Percentiles rank a stretch among this genome's conserved stretches.
phyloP scores from a whole-genome alignment of 2,888 invertebrate species.

The Cephonodes hylas region DNA sequence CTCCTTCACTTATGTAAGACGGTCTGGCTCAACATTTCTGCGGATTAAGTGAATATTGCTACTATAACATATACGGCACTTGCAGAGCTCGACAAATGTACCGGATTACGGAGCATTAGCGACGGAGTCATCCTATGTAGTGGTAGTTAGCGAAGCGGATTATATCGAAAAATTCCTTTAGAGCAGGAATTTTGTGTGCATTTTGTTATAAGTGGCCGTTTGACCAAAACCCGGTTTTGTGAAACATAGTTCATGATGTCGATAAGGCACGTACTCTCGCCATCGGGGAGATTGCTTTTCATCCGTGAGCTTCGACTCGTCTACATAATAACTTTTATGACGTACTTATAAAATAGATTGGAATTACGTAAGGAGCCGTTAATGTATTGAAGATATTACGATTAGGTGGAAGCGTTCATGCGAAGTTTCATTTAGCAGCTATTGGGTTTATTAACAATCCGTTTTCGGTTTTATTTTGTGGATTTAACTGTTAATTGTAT shows the following conservation, averaged over 20 bases:
- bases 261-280: conserved; percentile 60
- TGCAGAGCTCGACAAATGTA: conserved; percentile 18
- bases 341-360: background rate
- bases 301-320: conserved; percentile 10
- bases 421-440: too few relatives aligned
- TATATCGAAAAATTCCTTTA: conserved; percentile 6
- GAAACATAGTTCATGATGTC: conserved; percentile 39
- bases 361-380: background rate
- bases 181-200: conserved; percentile 19
- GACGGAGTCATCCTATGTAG: background rate
- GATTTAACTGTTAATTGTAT: background rate
- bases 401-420: background rate
- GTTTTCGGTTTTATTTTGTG: background rate
- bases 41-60: conserved; percentile 34
- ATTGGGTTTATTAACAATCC: background rate
- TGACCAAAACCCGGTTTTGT: conserved; percentile 30
- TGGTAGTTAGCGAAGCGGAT: conserved; percentile 4
- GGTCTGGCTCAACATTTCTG: conserved; percentile 11
- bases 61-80: conserved; percentile 21
- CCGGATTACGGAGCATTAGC: conserved; percentile 6
- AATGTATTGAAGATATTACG: background rate
- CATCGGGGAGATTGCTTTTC: conserved; percentile 15
- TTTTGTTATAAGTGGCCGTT: conserved; percentile 43
- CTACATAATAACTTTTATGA: background rate
- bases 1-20: background rate